A percentile compares a stretch with the other conserved stretches of the same genome.
Evolutionary conservation across 2,113 vertebrate genomes (phyloP).

Genomic region (Tretioscincus oriximinensis): DNA sequence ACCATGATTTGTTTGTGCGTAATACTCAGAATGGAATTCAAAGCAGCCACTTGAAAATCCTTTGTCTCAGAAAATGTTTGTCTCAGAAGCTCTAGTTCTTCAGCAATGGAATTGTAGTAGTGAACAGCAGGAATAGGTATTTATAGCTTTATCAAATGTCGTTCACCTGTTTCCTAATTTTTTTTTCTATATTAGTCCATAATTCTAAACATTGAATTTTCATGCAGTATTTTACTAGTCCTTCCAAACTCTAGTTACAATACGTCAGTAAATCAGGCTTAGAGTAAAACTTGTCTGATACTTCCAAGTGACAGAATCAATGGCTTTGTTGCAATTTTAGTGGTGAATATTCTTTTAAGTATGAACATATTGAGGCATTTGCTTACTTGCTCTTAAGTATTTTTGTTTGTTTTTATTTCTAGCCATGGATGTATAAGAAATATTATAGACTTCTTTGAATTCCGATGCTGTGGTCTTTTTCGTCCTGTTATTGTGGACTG

Average conservation of each 20-base stretch:
- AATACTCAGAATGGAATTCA: too few species aligned
- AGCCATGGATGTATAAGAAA: constrained; percentile 97
- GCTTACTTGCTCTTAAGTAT: background rate
- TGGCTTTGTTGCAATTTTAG: background rate
- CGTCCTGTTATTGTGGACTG: constrained; percentile 94
- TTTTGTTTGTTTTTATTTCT: constrained; percentile 33
- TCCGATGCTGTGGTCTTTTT: constrained; percentile 97
- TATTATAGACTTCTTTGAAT: constrained; percentile 98
- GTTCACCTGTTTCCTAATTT: too few species aligned
- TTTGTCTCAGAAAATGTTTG: too few species aligned
- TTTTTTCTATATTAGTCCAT: too few species aligned
- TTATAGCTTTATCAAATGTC: too few species aligned
- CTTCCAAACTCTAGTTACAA: background rate
- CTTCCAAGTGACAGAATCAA: background rate
- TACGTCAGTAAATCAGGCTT: background rate
- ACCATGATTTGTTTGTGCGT: too few species aligned
- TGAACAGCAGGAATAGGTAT: too few species aligned
- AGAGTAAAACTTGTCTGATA: background rate
- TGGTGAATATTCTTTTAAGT: background rate
- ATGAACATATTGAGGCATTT: background rate
- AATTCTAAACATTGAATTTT: too few species aligned
- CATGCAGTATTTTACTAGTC: background rate
- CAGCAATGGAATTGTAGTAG: too few species aligned
- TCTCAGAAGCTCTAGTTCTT: too few species aligned
- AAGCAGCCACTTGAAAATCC: too few species aligned